Conservation (phyloP, 2,797 vertebrate species). For the Pangasius mekongensis region DNA sequence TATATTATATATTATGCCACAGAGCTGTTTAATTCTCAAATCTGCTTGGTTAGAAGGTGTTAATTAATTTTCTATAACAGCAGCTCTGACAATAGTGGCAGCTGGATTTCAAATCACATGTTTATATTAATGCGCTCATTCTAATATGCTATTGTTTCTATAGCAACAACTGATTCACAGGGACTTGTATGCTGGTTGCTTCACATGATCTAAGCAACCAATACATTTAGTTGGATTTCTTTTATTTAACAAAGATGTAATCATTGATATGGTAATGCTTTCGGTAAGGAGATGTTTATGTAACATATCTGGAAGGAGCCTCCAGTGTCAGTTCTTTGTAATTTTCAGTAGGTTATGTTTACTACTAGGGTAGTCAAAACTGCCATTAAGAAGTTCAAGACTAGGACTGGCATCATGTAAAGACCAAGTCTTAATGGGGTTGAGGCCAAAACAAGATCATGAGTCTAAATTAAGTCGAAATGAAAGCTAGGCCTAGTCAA, state of each 20-base stretch:
- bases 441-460: background rate
- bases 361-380: background rate
- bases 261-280: background rate
- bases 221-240: background rate
- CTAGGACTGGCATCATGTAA: background rate
- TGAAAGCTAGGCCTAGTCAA: background rate
- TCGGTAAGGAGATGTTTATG: background rate
- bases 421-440: background rate
- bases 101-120: background rate
- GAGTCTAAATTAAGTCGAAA: background rate
- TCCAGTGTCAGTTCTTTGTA: background rate
- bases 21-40: background rate
- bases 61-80: background rate
- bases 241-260: background rate
- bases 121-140: background rate
- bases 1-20: background rate
- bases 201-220: background rate
- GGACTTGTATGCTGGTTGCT: background rate
- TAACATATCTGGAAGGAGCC: background rate
- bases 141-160: background rate
- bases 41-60: background rate
- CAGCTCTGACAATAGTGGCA: background rate
- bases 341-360: background rate
- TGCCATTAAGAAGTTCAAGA: background rate
- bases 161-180: background rate